phyloP scores from a whole-genome alignment of 2,797 vertebrate genomes.

The Fistularia commersonii region DNA sequence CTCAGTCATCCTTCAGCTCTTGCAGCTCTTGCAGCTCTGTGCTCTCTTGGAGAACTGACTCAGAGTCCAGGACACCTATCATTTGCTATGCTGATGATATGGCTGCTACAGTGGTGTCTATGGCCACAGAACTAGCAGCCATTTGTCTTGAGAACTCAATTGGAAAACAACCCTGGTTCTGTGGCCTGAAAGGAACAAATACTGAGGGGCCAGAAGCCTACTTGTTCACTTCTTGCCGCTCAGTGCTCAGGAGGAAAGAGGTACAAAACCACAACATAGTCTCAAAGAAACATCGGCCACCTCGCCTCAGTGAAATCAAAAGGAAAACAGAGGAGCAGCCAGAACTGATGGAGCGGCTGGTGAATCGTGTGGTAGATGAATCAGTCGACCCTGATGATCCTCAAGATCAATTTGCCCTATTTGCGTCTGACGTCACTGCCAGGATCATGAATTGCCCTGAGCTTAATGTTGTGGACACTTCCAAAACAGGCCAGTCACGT shows the following conservation, averaged over 20 bases:
- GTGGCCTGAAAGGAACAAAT: constrained; percentile 83
- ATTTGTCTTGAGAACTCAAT: constrained; percentile 96
- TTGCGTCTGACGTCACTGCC: constrained; percentile 91
- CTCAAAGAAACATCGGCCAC: constrained; percentile 90
- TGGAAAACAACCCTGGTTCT: constrained; percentile 98
- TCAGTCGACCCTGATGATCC: constrained; percentile 88
- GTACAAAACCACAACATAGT: constrained; percentile 65
- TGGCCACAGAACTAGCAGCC: constrained; percentile 98
- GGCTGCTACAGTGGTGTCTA: constrained; percentile 94
- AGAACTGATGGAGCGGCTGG: constrained; percentile 93
- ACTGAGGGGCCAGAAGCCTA: constrained; percentile 74
- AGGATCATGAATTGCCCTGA: constrained; percentile 95
- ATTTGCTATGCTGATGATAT: constrained; percentile 94
- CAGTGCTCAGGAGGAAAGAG: constrained; percentile 88
- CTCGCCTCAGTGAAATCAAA: constrained; percentile 98
- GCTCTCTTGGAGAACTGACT: constrained; percentile 73
- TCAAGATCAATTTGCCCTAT: constrained; percentile 84
- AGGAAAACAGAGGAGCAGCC: constrained; percentile 97
- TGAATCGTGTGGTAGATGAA: constrained; percentile 95
- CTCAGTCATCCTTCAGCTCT: constrained; percentile 68
- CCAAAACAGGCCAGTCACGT: constrained; percentile 86
- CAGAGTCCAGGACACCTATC: constrained; percentile 79
- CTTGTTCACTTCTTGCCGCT: constrained; percentile 78
- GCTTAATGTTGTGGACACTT: constrained; percentile 83
- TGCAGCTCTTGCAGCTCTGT: constrained; percentile 67